These are phyloP conservation scores for Drosophila takahashii DNA, from an alignment of 1,140 invertebrate species.

Conservation along the genomic window DNA sequence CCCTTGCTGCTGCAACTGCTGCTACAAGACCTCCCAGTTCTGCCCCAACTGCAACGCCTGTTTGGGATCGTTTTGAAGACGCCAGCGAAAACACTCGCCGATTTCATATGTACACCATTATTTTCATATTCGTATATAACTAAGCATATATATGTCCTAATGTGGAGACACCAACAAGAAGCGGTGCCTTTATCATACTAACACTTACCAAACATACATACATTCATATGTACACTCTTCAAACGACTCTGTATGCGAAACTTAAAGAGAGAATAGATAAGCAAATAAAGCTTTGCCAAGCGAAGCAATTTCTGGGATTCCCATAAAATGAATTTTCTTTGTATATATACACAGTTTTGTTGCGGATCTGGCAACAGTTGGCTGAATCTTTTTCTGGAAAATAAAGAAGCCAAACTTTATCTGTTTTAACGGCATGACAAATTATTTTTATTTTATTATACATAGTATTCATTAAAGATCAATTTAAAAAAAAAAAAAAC, in stretches of 20 bases:
- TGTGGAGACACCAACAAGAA: not conserved
- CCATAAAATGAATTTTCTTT: not conserved
- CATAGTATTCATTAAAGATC: too few relatives aligned
- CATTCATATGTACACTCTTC: not conserved
- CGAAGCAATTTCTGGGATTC: not conserved
- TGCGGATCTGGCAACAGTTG: not conserved
- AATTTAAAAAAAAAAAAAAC: too few relatives aligned
- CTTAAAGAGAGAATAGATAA: not conserved
- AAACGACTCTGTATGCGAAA: not conserved
- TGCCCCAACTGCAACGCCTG: slow-evolving; percentile 88
- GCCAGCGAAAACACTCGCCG: slow-evolving; percentile 1
- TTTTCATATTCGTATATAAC: not conserved
- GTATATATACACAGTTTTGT: not conserved
- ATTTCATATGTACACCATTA: slow-evolving; percentile 1
- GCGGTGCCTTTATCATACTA: not conserved
- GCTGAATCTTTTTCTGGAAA: not conserved
- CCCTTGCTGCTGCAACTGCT: slow-evolving; percentile 89
- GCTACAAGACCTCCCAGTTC: slow-evolving; percentile 87
- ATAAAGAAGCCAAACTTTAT: not conserved
- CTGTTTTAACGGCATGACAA: too few relatives aligned
- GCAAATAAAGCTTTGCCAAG: slow-evolving; percentile 8
- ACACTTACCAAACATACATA: not conserved
- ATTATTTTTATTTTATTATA: too few relatives aligned
- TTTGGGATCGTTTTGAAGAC: slow-evolving; percentile 84
- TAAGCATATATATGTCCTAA: slow-evolving; percentile 1